Percentiles rank a stretch among this genome's conserved stretches.
phyloP scores from a whole-genome alignment of 2,113 vertebrate species.

The Myodes glareolus region DNA sequence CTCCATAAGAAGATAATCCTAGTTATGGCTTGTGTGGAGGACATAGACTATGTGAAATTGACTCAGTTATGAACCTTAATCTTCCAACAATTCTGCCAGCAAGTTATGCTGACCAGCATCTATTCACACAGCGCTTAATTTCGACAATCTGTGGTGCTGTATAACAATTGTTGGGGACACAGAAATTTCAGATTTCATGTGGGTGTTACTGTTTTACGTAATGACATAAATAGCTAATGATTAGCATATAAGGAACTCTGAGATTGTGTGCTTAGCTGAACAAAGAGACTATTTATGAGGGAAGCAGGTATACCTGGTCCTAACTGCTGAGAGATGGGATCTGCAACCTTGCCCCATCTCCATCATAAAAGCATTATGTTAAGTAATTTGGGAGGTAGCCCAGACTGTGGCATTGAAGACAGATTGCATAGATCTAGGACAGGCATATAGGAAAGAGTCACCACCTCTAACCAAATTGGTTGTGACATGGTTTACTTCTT shows the following conservation, averaged over 20 bases:
- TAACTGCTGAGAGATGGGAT: background rate
- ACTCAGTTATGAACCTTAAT: background rate
- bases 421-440: too few species aligned
- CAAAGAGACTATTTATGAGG: background rate
- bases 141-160: background rate
- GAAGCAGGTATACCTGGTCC: background rate
- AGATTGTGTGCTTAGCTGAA: background rate
- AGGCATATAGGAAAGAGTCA: too few species aligned
- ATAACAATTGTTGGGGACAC: background rate
- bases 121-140: background rate
- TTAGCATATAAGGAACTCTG: background rate
- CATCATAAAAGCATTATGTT: background rate
- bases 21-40: background rate
- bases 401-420: background rate
- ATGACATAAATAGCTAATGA: background rate
- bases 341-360: background rate
- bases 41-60: background rate
- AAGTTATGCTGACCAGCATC: background rate
- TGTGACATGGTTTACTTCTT: background rate
- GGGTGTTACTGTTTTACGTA: slow-evolving; percentile 49
- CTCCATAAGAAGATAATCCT: slow-evolving; percentile 1
- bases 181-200: background rate
- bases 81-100: slow-evolving; percentile 15
- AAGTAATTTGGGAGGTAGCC: background rate
- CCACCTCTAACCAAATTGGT: too few species aligned